These are phyloP conservation scores for Coptotermes formosanus DNA, from an alignment of 1,140 invertebrate species.

Conservation along the genomic window DNA sequence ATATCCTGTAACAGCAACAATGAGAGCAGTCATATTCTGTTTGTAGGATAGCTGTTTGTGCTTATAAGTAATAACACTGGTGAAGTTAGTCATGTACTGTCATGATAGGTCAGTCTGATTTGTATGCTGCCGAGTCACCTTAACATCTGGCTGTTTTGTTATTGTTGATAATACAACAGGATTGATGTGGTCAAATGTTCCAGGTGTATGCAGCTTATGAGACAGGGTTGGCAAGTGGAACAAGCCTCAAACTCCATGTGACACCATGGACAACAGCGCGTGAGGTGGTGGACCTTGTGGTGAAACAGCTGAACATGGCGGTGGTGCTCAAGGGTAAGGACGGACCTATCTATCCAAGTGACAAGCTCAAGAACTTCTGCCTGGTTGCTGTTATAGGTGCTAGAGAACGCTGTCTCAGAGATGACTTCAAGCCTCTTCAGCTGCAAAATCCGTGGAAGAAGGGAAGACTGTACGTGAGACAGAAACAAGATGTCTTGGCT, in stretches of 20 bases:
- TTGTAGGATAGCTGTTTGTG: too few relatives aligned
- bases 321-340: conserved; percentile 78
- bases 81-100: too few relatives aligned
- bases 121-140: too few relatives aligned
- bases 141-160: too few relatives aligned
- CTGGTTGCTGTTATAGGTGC: conserved; percentile 92
- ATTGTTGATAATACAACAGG: too few relatives aligned
- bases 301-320: conserved; percentile 92
- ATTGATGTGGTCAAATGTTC: conserved; percentile 35
- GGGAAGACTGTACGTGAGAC: conserved; percentile 85
- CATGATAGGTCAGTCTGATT: too few relatives aligned
- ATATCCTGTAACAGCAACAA: too few relatives aligned
- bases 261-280: conserved; percentile 85
- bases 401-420: conserved; percentile 83
- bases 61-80: too few relatives aligned
- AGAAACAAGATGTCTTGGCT: conserved; percentile 83
- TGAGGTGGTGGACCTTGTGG: conserved; percentile 91
- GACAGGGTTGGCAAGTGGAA: conserved; percentile 86
- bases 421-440: conserved; percentile 89
- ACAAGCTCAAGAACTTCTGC: conserved; percentile 83
- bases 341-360: conserved; percentile 79
- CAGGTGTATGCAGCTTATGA: conserved; percentile 93
- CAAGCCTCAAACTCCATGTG: conserved; percentile 89
- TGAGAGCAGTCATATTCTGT: too few relatives aligned
- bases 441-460: conserved; percentile 95